Evolutionary conservation across 2,797 vertebrate genomes (phyloP).

Genomic region (Esox masquinongy): DNA sequence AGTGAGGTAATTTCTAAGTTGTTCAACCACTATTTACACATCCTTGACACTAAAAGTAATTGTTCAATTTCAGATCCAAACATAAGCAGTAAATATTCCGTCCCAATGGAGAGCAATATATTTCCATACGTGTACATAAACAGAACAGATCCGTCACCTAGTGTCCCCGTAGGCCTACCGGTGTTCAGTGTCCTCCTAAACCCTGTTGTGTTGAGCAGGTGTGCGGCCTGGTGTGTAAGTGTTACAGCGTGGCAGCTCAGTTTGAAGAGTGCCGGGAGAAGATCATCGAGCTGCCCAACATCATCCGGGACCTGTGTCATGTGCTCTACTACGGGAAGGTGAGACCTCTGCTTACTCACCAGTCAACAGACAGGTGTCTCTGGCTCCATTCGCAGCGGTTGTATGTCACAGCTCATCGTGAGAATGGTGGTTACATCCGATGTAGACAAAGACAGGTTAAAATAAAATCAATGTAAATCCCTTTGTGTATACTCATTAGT

Average conservation of each 20-base stretch:
- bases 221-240: constrained; percentile 89
- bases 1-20: no score
- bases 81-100: no score
- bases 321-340: constrained; percentile 91
- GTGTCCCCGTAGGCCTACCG: background rate
- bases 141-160: no score
- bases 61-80: no score
- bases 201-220: background rate
- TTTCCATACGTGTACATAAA: no score
- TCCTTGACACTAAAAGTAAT: no score
- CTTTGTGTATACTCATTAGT: no score
- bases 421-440: no score
- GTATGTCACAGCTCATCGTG: no score
- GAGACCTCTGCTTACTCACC: background rate
- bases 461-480: no score
- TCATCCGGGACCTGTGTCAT: constrained; percentile 95
- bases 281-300: constrained; percentile 93
- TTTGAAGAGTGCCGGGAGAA: constrained; percentile 99
- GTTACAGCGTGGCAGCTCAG: constrained; percentile 96
- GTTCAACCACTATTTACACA: no score
- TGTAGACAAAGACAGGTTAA: no score
- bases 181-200: background rate
- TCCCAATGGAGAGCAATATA: background rate
- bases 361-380: background rate
- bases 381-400: background rate